Percentiles rank a stretch among this genome's conserved stretches.
These are phyloP conservation scores for Semaprochilodus insignis DNA, from an alignment of 2,797 vertebrate species.

Conservation along the genomic window DNA sequence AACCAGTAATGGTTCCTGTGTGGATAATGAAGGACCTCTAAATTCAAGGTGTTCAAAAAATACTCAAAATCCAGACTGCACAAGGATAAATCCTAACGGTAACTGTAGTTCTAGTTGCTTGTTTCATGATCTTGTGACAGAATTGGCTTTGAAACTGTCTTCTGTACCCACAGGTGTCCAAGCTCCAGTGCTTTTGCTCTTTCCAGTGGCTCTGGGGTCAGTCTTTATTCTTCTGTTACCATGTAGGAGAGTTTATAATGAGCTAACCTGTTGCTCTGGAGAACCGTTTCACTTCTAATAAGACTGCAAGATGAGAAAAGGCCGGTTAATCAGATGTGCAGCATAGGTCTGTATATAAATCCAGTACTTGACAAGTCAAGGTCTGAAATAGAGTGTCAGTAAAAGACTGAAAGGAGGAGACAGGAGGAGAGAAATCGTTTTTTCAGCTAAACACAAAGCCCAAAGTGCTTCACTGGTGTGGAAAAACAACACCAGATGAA, in stretches of 20 bases:
- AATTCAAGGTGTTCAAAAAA: no score
- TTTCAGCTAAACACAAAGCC: no score
- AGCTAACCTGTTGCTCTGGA: conserved; percentile 10
- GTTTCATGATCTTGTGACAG: neutral
- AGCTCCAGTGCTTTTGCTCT: neutral
- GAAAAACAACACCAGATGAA: no score
- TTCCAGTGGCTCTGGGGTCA: neutral
- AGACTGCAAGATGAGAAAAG: neutral
- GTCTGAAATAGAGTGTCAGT: no score
- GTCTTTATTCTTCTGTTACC: neutral
- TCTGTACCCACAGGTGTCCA: neutral
- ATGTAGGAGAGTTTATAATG: conserved; percentile 13
- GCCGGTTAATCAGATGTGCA: neutral
- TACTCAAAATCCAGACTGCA: no score
- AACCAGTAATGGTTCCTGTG: neutral
- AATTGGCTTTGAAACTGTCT: neutral
- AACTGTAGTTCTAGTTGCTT: no score
- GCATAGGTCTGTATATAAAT: neutral
- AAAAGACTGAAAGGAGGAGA: no score
- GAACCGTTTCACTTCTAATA: neutral
- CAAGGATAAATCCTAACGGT: no score
- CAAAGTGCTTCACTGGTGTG: no score
- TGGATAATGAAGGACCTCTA: neutral
- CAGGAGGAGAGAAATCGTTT: no score
- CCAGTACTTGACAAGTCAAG: no score